Evolutionary conservation across 2,113 vertebrate species (phyloP), one percentile per base, ranked within the genome.

Genomic region (Microcebus ravelobensis): DNA sequence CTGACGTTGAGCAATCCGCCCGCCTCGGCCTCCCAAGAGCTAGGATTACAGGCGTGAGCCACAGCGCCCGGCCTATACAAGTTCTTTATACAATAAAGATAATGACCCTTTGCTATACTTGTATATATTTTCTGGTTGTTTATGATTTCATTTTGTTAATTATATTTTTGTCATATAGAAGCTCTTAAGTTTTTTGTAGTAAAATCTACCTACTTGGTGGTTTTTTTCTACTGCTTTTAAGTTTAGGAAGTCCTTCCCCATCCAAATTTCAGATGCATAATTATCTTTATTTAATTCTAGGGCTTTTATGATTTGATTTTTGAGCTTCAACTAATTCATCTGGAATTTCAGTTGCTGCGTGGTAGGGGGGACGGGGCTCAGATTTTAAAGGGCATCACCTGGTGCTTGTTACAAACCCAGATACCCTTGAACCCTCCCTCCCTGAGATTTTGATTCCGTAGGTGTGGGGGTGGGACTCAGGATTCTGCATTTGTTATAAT

Each of bases 291-390:
- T 91, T 91, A 89, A 88, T 81, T 95, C 57, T 79, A 89, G 12
- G 52, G 25, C 15, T 91, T 89, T 97, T 45, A n/a, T 71, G 23
- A 50, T 71, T 96, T 89, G 2, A 63, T 85, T n/a, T 52, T 57
- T 65, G 12, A 61, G 17, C 21, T 96, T 89, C 39, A 95, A 76
- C 15, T 82, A 79, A 94, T 95, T 93, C n/a, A 55, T 57, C 59
- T 90, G 25, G 21, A 76, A 96, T 95, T 96, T 94, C 36, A 89
- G 67, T 88, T 91, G 79, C 42, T 85, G 21, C 25, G 18, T 91
- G 10, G 50, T 84, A 77, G 34, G 10, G 21, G 18, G 6, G 20
- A 20, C 25, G 2, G 63, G 36, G 13, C 71, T 95, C 61, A 95
- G n/a, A 90, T 67, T 91, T 93, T 70, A 91, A 95, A 63, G 20